Base-by-base conservation (phyloP, 2,888 invertebrate species). In the Limnephilus lunatus region DNA sequence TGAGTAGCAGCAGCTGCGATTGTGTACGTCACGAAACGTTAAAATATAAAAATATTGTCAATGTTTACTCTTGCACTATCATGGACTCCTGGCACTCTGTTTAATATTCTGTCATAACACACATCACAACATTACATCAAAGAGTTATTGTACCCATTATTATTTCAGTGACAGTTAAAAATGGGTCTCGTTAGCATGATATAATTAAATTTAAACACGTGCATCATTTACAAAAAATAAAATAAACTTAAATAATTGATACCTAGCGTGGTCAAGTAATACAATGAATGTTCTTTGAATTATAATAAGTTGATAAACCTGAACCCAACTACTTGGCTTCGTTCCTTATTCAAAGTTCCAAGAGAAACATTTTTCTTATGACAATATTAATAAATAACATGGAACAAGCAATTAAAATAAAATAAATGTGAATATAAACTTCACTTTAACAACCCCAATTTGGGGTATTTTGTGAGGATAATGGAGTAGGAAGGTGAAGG, bases 31-130 rank as follows among this genome's bases (percentile, higher is more conserved):
- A 89, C 39, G 88, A 80, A 39, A 7, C 25, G 53, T 35, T 81
- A 81, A 89, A 9, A 88, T n/a, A 81, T 25, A 89, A 68, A 89
- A 89, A n/a, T n/a, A 48, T 1, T 35, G 88, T 80, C 48, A 89
- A 89, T 89, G 88, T 89, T 89, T 80, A 89, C 88, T 89, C 19
- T 81, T 80, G 31, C 31, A 89, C 68, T 80, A 89, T 89, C 81
- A 81, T 89, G 81, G 32, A 32, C 80, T 89, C 88, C 88, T 89
- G 81, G 39, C 35, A 89, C 14, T 86, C 44, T 39, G 44, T 83
- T 68, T n/a, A 68, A 68, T 68, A n/a, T 25, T 68, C 68, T 68
- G 68, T 68, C 68, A 68, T 25, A 68, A 68, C 68, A 68, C 53
- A 53, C 68, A 68, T 68, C 68, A 68, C 2, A 25, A 25, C 25